Conservation (phyloP, 2,113 vertebrate genomes). For the Picathartes gymnocephalus region DNA sequence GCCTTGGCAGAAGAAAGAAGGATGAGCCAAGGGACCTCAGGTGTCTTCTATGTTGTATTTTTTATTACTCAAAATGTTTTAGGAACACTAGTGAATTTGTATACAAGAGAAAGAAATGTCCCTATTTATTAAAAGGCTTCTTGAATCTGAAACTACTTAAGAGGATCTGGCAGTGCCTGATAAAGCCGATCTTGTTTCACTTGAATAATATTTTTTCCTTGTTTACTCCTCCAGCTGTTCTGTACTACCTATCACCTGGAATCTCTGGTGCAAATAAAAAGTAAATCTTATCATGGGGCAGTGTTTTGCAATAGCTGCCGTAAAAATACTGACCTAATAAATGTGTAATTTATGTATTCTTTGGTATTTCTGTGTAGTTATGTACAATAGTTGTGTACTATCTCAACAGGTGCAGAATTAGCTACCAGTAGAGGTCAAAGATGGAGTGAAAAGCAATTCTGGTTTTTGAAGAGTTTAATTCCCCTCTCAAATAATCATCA, state of each 20-base stretch:
- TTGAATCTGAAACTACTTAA: background rate
- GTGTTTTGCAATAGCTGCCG: background rate
- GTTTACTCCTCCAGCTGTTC: background rate
- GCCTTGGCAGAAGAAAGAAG: background rate
- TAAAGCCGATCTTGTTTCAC: background rate
- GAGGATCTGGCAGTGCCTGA: background rate
- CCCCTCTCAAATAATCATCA: background rate
- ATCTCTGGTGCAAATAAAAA: background rate
- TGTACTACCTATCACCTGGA: background rate
- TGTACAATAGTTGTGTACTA: background rate
- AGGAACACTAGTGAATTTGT: background rate
- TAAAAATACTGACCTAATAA: background rate
- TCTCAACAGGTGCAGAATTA: background rate
- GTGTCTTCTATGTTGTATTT: background rate
- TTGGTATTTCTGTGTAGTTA: background rate
- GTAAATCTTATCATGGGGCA: background rate
- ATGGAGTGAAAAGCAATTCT: background rate
- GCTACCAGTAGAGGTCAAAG: background rate
- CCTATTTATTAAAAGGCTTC: background rate
- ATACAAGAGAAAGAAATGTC: background rate
- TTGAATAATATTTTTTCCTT: background rate
- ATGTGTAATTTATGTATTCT: background rate
- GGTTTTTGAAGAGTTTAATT: background rate
- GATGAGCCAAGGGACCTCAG: background rate
- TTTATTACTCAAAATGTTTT: background rate